phyloP scores from a whole-genome alignment of 2,113 vertebrate species.

The Ctenodactylus gundi region DNA sequence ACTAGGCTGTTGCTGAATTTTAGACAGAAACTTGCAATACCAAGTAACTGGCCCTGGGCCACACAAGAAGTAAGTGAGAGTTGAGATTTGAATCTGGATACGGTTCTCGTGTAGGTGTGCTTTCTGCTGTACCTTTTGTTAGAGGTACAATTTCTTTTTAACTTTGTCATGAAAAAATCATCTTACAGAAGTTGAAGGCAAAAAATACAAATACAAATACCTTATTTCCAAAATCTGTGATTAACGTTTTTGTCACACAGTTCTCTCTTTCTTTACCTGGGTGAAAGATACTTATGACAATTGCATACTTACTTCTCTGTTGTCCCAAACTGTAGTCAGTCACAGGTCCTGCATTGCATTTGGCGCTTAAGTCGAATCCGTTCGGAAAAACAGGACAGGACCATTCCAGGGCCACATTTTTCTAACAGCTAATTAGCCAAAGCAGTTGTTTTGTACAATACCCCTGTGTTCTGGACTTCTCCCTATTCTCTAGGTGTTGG shows the following conservation, averaged over 20 bases:
- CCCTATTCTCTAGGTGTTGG: too few species aligned
- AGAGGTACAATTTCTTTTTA: background rate
- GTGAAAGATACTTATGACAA: background rate
- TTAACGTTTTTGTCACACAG: background rate
- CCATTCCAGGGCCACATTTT: background rate
- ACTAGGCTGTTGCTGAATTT: background rate
- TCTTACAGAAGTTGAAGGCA: background rate
- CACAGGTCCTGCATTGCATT: background rate
- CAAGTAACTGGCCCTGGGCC: conserved; percentile 11
- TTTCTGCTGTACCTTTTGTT: background rate
- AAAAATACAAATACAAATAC: background rate
- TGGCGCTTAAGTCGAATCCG: background rate
- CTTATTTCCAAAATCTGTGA: background rate
- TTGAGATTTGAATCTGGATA: conserved; percentile 24
- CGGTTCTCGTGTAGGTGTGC: background rate
- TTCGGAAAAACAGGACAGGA: background rate
- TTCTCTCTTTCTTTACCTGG: background rate
- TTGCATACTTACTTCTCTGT: background rate
- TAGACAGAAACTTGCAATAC: background rate
- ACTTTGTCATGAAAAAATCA: conserved; percentile 10
- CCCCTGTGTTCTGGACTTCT: background rate
- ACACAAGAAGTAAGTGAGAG: background rate
- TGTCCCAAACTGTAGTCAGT: background rate
- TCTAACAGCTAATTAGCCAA: background rate
- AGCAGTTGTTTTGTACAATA: background rate